Evolutionary conservation across 2,797 vertebrate species (phyloP).

Genomic region (Coracias cyanogaster): DNA sequence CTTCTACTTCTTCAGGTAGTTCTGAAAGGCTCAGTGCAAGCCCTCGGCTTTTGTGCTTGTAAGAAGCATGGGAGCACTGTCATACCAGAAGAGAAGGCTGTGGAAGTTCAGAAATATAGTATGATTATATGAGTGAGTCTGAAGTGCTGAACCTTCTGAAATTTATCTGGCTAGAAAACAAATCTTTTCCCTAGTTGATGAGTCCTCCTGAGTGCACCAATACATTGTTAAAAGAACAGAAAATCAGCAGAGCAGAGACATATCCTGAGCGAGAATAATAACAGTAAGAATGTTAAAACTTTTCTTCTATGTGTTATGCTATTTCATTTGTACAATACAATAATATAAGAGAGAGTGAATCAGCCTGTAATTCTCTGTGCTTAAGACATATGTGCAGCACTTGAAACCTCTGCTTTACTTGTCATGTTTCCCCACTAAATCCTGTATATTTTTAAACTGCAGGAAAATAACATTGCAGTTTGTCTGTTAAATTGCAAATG

Average conservation of each 20-base stretch:
- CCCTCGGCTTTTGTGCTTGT: background rate
- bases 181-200: background rate
- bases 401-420: background rate
- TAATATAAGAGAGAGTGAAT: background rate
- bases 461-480: background rate
- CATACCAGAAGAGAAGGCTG: background rate
- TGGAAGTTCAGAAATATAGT: background rate
- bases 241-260: background rate
- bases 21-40: background rate
- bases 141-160: background rate
- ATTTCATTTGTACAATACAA: background rate
- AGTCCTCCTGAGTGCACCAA: background rate
- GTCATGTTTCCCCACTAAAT: conserved; percentile 34
- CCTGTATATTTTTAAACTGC: conserved; percentile 35
- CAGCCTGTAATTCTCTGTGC: background rate
- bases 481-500: background rate
- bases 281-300: background rate
- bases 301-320: background rate
- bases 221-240: background rate
- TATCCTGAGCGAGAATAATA: background rate
- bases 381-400: conserved; percentile 33
- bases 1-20: background rate
- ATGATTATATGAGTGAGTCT: background rate
- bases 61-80: background rate
- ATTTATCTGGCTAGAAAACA: background rate